Evolutionary conservation across 2,113 vertebrate species (phyloP).

Genomic region (Apus apus): DNA sequence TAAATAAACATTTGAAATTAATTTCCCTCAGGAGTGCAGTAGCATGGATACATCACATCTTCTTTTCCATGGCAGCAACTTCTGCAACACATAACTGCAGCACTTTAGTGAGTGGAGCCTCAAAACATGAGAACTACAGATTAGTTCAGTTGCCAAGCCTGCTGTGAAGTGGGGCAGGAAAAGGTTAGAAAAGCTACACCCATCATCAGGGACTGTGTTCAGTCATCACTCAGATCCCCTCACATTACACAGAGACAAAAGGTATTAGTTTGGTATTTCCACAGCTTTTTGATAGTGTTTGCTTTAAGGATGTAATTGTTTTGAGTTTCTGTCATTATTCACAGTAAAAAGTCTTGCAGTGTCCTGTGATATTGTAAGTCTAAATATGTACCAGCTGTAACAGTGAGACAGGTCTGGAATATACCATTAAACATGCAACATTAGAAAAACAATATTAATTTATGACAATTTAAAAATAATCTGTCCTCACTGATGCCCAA

Average conservation of each 20-base stretch:
- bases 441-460: background rate
- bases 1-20: background rate
- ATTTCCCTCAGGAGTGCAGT: background rate
- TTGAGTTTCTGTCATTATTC: background rate
- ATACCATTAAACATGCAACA: background rate
- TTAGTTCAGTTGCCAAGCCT: background rate
- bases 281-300: background rate
- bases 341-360: background rate
- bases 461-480: background rate
- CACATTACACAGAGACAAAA: background rate
- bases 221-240: background rate
- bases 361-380: background rate
- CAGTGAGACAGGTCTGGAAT: background rate
- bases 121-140: background rate
- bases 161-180: background rate
- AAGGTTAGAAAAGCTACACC: background rate
- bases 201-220: background rate
- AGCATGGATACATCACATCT: background rate
- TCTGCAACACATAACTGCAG: background rate
- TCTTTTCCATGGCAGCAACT: background rate
- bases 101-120: background rate
- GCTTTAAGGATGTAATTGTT: background rate
- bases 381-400: background rate
- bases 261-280: background rate
- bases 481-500: background rate